phyloP scores from a whole-genome alignment of 2,797 vertebrate species.

The Champsocephalus gunnari region DNA sequence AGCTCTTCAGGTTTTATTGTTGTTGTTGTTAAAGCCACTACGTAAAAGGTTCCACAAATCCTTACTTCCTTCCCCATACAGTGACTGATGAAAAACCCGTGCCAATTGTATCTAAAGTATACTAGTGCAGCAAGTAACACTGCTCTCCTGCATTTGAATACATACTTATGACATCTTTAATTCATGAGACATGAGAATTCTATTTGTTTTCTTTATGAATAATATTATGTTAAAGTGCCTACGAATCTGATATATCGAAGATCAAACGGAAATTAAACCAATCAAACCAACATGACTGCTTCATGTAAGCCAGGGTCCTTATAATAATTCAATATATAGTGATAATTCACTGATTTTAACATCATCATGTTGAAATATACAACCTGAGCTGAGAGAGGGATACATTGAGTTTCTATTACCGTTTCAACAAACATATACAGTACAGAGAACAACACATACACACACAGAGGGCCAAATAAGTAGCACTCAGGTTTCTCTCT shows the following conservation, averaged over 20 bases:
- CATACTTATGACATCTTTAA: not conserved
- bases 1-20: not conserved
- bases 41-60: not conserved
- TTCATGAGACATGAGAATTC: not conserved
- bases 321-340: not conserved
- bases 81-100: too few species aligned
- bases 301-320: not conserved
- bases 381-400: not conserved
- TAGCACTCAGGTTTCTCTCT: conserved; percentile 12
- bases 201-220: too few species aligned
- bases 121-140: not conserved
- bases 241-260: not conserved
- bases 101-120: not conserved
- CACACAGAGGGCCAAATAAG: conserved; percentile 17
- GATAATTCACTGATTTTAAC: not conserved
- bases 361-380: too few species aligned
- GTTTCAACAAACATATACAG: not conserved
- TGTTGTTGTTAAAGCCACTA: not conserved
- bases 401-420: not conserved
- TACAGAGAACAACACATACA: not conserved
- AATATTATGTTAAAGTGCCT: not conserved
- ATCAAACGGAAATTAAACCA: not conserved
- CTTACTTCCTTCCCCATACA: not conserved
- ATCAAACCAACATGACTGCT: not conserved
- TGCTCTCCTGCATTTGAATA: not conserved